Base-by-base conservation (phyloP, 64 coral and sea anemone genomes). In the Hydrozoanthus tunicans region DNA sequence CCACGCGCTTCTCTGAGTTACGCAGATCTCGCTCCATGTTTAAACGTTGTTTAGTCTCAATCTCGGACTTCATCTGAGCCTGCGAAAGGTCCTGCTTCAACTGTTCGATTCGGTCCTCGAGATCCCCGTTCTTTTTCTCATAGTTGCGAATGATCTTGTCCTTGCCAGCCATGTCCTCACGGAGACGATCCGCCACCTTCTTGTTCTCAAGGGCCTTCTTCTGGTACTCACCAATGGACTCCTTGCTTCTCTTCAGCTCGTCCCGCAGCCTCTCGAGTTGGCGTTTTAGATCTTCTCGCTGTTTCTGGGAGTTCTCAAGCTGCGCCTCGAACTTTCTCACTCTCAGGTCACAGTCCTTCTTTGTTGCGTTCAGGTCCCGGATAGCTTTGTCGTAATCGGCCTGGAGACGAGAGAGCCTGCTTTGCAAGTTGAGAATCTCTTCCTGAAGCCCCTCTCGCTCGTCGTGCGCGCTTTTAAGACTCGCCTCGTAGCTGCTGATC, bases 291-390 rank as follows among this genome's bases (percentile, higher is more conserved):
- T 97, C 92, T 4, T 97, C 95, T 2, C 95, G 89, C 55, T 97
- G 95, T 81, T 81, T 94, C 81, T 97, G 95, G 9, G 95, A 91
- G 66, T 97, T 97, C 64, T 89, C 89, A 12, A 97, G 84, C 72
- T 93, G 91, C 11, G 93, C 92, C 72, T 94, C 95, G 25, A 89
- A 97, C 92, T 97, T 97, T 76, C 86, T 94, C 26, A 93, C 95
- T 80, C 75, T 91, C 43, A 97, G 83, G 61, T 97, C 95, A 23
- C 92, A 97, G 53, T 97, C 95, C 12, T 93, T 97, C 83, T 92
- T 97, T 12, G 89, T 79, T 53, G 95, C 95, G 8, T 84, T 93
- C 55, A 97, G 64, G 64, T 97, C 95, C 20, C 92, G 81, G 17
- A 89, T 54, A 7, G 95, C 89, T 81, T 91, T 88, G 93, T 97